Evolutionary conservation across 35 echinoderm and acorn worm species (phyloP).

Genomic region (Holothuria glaberrima): DNA sequence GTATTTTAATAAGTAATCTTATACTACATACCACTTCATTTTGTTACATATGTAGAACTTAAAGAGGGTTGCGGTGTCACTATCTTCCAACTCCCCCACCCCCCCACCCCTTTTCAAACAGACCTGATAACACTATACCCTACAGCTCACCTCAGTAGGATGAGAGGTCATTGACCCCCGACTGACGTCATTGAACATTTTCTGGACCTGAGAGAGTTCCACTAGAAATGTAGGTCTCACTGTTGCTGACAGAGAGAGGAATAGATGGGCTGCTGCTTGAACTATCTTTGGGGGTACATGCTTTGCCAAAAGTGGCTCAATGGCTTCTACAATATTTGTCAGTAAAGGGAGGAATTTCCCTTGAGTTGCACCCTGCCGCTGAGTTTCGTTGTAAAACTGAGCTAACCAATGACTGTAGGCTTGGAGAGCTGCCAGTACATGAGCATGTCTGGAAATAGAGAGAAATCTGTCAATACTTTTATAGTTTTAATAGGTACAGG

Average conservation of each 20-base stretch:
- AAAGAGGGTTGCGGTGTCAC: no score
- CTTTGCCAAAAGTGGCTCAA: slow-evolving; percentile 83
- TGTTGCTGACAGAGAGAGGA: slow-evolving; percentile 91
- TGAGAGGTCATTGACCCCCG: slow-evolving; percentile 77
- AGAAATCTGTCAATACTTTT: not conserved
- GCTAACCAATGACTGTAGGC: slow-evolving; percentile 97
- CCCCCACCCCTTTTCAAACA: no score
- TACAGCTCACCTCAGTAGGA: slow-evolving; percentile 70
- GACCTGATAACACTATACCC: no score
- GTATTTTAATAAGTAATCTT: no score
- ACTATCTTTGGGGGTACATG: slow-evolving; percentile 83
- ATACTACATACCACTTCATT: no score
- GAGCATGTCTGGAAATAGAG: slow-evolving; percentile 77
- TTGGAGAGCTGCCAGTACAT: slow-evolving; percentile 81
- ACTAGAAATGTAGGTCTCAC: slow-evolving; percentile 91
- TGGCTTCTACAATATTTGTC: slow-evolving; percentile 81
- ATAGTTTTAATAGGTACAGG: no score
- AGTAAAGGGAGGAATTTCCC: slow-evolving; percentile 82
- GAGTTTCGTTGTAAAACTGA: slow-evolving; percentile 90
- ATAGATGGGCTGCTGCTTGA: slow-evolving; percentile 89
- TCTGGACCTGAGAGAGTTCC: slow-evolving; percentile 83
- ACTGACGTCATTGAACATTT: slow-evolving; percentile 95
- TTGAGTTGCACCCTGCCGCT: slow-evolving; percentile 69
- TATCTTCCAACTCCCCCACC: no score
- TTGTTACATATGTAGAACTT: no score